Evolutionary conservation across 2,888 invertebrate species (phyloP).

Genomic region (Drosophila limbata): DNA sequence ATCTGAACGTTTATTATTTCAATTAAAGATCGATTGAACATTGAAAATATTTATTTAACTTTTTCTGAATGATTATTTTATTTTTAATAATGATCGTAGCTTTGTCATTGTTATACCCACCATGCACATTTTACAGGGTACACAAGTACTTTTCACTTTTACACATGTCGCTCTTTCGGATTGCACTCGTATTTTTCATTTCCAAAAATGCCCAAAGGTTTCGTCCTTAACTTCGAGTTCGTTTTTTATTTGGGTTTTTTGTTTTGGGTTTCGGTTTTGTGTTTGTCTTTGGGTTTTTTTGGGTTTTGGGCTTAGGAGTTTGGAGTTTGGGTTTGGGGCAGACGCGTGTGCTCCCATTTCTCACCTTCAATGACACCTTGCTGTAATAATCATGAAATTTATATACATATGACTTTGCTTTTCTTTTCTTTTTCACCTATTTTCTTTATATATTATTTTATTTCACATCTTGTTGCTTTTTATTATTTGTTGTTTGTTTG

Average conservation of each 20-base stretch:
- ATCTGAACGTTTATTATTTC: no score
- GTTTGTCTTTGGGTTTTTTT: conserved; percentile 6
- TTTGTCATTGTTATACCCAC: background rate
- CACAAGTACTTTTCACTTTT: conserved; percentile 54
- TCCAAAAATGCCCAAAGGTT: conserved; percentile 30
- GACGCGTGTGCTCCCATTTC: conserved; percentile 77
- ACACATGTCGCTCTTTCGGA: conserved; percentile 28
- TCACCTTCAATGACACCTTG: conserved; percentile 76
- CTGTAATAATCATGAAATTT: conserved; percentile 65
- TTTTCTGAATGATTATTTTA: background rate
- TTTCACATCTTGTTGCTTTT: conserved; percentile 28
- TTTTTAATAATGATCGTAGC: background rate
- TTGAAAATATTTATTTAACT: background rate
- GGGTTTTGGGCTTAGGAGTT: conserved; percentile 13
- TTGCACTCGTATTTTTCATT: conserved; percentile 1
- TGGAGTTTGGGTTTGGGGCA: conserved; percentile 17
- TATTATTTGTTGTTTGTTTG: conserved; percentile 29
- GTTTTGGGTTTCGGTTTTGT: conserved; percentile 1
- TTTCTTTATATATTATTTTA: conserved; percentile 36
- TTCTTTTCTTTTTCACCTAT: conserved; percentile 34
- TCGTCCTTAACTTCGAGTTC: conserved; percentile 18
- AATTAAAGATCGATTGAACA: background rate
- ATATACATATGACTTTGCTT: conserved; percentile 56
- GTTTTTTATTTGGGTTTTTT: conserved; percentile 15
- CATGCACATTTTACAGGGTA: conserved; percentile 30